Base-by-base conservation (phyloP, 2,888 invertebrate genomes). In the Atherix ibis region DNA sequence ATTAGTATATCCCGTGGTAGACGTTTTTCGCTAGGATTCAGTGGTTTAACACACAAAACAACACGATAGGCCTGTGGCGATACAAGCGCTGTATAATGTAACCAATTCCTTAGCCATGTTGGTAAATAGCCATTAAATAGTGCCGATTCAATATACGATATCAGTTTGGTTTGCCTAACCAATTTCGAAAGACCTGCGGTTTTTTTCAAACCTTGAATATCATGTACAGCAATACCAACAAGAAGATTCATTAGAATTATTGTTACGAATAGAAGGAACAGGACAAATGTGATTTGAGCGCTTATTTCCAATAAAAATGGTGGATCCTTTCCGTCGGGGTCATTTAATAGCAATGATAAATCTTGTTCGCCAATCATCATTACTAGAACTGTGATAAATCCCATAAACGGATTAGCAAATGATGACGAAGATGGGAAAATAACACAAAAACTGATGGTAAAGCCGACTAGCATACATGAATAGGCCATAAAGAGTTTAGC, bases 341-440 rank as follows among this genome's bases (percentile, higher is more conserved):
- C 77, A 46, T 79, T 77, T 31, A 82, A 68, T 30, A 82, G 56
- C 35, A 82, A 65, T 51, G 81, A 80, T 40, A 85, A 66, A 52
- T 80, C 81, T 46, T 84, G 63, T 55, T 85, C 85, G 1, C 85
- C 85, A 5, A 83, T 84, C 84, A 85, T 85, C 84, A 85, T 85
- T 1, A 83, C 84, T 38, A 85, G 56, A 4, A 85, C 82, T 2
- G 84, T 81, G 38, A 85, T 82, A 40, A 85, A 72, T 6, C 83
- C 83, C 60, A 82, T 81, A 44, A 84, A 78, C 0, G 84, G 84
- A 58, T 83, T 82, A 9, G 80, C 76, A 51, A 85, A 84, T 0
- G 80, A 77, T 10, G 79, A 76, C 1, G 80, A 79, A 42, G 77
- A 75, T 1, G 84, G 84, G 54, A 85, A 87, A 51, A 87, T 80